Percentiles rank a stretch among this genome's conserved stretches.
Conservation (phyloP, 2,797 vertebrate genomes). For the Anguilla anguilla region DNA sequence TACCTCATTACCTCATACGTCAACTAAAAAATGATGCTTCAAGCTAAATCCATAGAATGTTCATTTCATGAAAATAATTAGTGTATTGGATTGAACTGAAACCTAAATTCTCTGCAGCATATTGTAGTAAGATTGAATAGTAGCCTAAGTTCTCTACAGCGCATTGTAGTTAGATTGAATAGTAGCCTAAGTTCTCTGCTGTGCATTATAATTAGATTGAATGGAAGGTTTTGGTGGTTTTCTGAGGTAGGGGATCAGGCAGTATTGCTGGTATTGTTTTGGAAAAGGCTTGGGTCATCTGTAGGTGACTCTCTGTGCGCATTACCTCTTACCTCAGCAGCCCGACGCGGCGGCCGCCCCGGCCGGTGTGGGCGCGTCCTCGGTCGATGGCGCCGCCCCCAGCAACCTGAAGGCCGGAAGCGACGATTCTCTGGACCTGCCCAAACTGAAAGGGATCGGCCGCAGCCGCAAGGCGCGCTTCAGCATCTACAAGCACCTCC, state of each 20-base stretch:
- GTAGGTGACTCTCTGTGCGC: background rate
- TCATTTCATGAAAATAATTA: background rate
- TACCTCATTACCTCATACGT: background rate
- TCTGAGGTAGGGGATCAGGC: background rate
- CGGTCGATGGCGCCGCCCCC: slow-evolving; percentile 39
- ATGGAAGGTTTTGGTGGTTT: background rate
- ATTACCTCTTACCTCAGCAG: slow-evolving; percentile 35
- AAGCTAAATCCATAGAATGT: background rate
- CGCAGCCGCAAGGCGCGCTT: slow-evolving; percentile 81
- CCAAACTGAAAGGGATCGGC: slow-evolving; percentile 87
- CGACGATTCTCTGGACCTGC: slow-evolving; percentile 64
- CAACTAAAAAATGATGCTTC: background rate
- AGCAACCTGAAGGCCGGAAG: slow-evolving; percentile 54
- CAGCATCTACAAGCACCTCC: slow-evolving; percentile 85
- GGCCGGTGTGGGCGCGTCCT: slow-evolving; percentile 42
- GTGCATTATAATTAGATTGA: no score
- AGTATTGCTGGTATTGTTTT: background rate
- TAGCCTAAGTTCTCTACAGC: background rate
- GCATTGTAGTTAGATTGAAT: background rate
- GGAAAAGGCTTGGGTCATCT: background rate
- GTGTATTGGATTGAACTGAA: background rate
- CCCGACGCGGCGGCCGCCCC: slow-evolving; percentile 38
- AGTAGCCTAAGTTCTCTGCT: background rate
- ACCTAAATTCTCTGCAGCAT: background rate
- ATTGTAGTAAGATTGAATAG: background rate